Evolutionary conservation across 2,113 vertebrate species (phyloP), one percentile per base, ranked within the genome.

Genomic region (Plecotus auritus): DNA sequence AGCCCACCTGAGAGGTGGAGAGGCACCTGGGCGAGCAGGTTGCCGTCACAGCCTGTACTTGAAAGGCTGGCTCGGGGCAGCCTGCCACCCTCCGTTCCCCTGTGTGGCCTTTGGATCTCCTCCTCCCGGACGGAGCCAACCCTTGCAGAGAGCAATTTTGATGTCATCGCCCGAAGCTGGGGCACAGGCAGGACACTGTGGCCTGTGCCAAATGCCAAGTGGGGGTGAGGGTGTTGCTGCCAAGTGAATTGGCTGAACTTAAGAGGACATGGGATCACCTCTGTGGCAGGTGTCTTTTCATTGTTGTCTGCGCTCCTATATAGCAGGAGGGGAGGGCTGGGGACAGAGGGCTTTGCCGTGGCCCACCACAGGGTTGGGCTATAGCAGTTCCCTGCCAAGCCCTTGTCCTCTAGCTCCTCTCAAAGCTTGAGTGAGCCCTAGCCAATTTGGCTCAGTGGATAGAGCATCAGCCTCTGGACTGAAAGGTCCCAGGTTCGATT

Each of bases 1-100:
- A 28, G 69, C 42, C 93, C 76, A 6, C 87, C 89, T 81, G 83
- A 72, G 76, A 47, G 72, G 74, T 45, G 49, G 9, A 30, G n/a
- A 54, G 81, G 78, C 95, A 97, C 93, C 95, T 96, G 97, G 78
- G 56, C 23, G 42, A 70, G 51, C 95, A 97, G 96, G 70, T 96
- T 96, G 94, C 87, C 51, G 64, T 96, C 94, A 67, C 97, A 97
- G 96, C 95, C 96, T 95, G 92, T 96, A 96, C 97, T 97, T 96
- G 96, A 94, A 96, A 96, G 91, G 49, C 76, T 94, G 82, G 91
- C 97, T 95, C 69, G 81, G 49, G 97, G 97, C 97, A 69, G 72
- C 87, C 88, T 80, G 47, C 82, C 86, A 88, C 91, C 95, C 56
- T 93, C 66, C 80, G 66, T 84, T 67, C 72, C 66, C 81, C 59